Base-by-base conservation (phyloP, 2,888 invertebrate species). In the Trachelus tabidus region DNA sequence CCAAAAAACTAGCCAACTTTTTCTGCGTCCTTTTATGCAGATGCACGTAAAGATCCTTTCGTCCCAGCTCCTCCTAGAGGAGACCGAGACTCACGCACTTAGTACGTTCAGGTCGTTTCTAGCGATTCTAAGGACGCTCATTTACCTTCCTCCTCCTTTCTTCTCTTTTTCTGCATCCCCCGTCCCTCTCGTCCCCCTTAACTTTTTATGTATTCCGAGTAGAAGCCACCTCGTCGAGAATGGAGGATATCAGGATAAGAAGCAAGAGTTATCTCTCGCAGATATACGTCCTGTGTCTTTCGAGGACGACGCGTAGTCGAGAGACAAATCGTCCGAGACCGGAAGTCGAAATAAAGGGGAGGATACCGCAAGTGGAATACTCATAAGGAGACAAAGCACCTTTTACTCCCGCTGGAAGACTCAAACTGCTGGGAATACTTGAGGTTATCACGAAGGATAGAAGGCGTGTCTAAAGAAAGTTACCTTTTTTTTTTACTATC, bases 371-470 rank as follows among this genome's bases (percentile, higher is more conserved):
- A 56, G 40, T 56, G 23, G 40, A 56, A 56, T 56, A 56, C 40
- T 56, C 40, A 56, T 56, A 56, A 56, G 23, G 77, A 84, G 83
- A 85, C 85, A 85, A 86, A 86, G 85, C 83, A 82, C 81, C 87
- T 87, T 87, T 87, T 87, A 82, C 80, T 75, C 75, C 75, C 79
- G 73, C 78, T 75, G 76, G 73, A 75, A n/a, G 30, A 68, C 2
- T 56, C 40, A 56, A 56, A 56, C 40, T 56, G 40, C 40, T 23
- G 40, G 40, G 6, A 56, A 56, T 56, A 56, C 40, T 56, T 56
- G 40, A 56, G 35, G 40, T 56, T 56, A 56, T 56, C 40, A 56
- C 23, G 40, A 56, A 23, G 40, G 40, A 56, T 23, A 56, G 23
- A 23, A 56, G 40, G 23, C 4, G 6, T 56, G 40, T 1, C 40